Evolutionary conservation across 2,888 invertebrate species (phyloP).

Genomic region (Pseudolycoriella hygida): DNA sequence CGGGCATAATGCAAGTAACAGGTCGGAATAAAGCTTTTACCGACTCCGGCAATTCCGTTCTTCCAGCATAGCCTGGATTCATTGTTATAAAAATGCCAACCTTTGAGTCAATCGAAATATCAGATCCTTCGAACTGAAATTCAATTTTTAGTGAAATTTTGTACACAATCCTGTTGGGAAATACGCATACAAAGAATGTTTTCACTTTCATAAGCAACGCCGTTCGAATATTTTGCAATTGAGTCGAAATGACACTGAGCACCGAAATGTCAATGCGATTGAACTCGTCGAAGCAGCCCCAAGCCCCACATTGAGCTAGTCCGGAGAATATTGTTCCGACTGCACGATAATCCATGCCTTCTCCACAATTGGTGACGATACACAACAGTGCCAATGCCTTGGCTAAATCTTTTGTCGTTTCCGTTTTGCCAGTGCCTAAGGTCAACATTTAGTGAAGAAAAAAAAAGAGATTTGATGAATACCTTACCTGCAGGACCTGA

Average conservation of each 20-base stretch:
- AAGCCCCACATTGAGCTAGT: constrained; percentile 47
- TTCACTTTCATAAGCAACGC: constrained; percentile 59
- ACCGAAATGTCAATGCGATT: constrained; percentile 86
- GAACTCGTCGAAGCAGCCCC: constrained; percentile 94
- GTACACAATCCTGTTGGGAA: neutral
- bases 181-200: constrained; percentile 46
- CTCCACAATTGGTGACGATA: constrained; percentile 81
- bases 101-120: constrained; percentile 65
- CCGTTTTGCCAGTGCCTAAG: constrained; percentile 50
- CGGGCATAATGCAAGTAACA: constrained; percentile 82
- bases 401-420: constrained; percentile 81
- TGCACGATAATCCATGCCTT: constrained; percentile 82
- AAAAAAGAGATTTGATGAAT: too few relatives aligned
- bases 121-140: constrained; percentile 60
- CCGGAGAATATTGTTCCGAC: constrained; percentile 54
- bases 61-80: constrained; percentile 87
- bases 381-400: constrained; percentile 72
- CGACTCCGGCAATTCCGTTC: constrained; percentile 81
- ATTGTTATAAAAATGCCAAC: constrained; percentile 90
- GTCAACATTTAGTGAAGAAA: too few relatives aligned
- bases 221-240: constrained; percentile 74
- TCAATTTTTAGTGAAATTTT: neutral
- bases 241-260: constrained; percentile 81
- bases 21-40: constrained; percentile 84
- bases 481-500: constrained; percentile 42